Conservation (phyloP, 2,888 invertebrate genomes). For the Drosophila ezoana region DNA sequence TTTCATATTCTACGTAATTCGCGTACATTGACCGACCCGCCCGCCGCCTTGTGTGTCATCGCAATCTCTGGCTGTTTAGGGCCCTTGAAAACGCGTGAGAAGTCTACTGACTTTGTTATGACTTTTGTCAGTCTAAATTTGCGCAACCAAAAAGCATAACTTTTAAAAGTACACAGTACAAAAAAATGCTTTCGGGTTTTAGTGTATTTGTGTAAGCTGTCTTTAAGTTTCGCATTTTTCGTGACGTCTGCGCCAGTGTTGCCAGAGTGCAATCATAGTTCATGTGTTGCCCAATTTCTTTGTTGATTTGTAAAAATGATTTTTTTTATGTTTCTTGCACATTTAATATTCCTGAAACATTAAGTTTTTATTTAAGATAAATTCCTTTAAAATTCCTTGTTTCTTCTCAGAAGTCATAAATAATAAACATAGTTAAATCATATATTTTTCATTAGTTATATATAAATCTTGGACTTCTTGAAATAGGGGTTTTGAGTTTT, state of each 20-base stretch:
- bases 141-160: not conserved
- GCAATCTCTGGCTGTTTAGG: constrained; percentile 7
- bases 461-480: too few relatives aligned
- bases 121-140: not conserved
- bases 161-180: too few relatives aligned
- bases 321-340: too few relatives aligned
- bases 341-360: too few relatives aligned
- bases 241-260: not conserved
- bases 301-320: not conserved
- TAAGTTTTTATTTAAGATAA: too few relatives aligned
- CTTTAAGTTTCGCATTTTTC: not conserved
- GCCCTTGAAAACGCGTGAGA: not conserved
- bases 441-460: too few relatives aligned
- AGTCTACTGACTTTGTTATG: not conserved
- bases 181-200: too few relatives aligned
- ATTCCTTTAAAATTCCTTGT: too few relatives aligned
- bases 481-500: too few relatives aligned
- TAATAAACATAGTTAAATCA: too few relatives aligned
- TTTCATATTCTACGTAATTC: constrained; percentile 5
- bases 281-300: not conserved
- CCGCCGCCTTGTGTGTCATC: constrained; percentile 20
- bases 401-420: too few relatives aligned
- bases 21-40: constrained; percentile 41
- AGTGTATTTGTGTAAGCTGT: too few relatives aligned
- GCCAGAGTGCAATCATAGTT: not conserved